Percentiles rank a stretch among this genome's conserved stretches.
Evolutionary conservation across 2,113 vertebrate genomes (phyloP).

Genomic region (Paradoxurus hermaphroditus): DNA sequence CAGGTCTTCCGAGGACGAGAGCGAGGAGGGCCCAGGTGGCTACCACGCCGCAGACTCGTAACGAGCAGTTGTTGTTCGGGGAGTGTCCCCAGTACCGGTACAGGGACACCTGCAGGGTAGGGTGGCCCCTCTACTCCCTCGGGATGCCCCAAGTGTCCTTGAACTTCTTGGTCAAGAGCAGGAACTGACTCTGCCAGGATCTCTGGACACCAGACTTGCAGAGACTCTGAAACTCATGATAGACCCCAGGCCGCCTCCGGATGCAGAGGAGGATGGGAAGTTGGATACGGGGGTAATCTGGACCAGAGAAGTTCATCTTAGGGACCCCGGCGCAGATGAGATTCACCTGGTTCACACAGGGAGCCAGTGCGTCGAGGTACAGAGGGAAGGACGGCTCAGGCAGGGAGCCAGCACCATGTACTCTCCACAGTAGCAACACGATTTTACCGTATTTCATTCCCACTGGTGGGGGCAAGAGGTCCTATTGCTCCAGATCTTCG

Average conservation of each 20-base stretch:
- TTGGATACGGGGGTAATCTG: conserved; percentile 66
- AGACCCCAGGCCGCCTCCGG: conserved; percentile 71
- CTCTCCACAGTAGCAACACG: too few relatives aligned
- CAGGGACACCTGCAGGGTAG: conserved; percentile 73
- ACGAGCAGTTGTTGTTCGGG: conserved; percentile 71
- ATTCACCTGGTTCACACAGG: conserved; percentile 84
- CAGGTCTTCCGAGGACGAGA: conserved; percentile 75
- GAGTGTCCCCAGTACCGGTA: conserved; percentile 83
- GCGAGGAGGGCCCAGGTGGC: conserved; percentile 80
- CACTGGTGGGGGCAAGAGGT: too few relatives aligned
- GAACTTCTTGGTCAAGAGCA: conserved; percentile 80
- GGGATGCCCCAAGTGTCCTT: conserved; percentile 68
- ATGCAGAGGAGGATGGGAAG: conserved; percentile 79
- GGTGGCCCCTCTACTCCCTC: conserved; percentile 74
- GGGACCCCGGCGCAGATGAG: conserved; percentile 78
- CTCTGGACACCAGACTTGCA: conserved; percentile 80
- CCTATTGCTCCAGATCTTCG: not conserved
- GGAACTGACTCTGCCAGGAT: conserved; percentile 77
- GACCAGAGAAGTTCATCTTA: conserved; percentile 84
- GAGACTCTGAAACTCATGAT: conserved; percentile 74
- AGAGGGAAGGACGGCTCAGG: conserved; percentile 66
- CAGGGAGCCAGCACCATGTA: not conserved
- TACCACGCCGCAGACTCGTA: conserved; percentile 80
- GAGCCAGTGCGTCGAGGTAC: conserved; percentile 73
- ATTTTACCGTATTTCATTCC: not conserved